Base-by-base conservation (phyloP, 2,888 invertebrate genomes). In the Acleris cristana region DNA sequence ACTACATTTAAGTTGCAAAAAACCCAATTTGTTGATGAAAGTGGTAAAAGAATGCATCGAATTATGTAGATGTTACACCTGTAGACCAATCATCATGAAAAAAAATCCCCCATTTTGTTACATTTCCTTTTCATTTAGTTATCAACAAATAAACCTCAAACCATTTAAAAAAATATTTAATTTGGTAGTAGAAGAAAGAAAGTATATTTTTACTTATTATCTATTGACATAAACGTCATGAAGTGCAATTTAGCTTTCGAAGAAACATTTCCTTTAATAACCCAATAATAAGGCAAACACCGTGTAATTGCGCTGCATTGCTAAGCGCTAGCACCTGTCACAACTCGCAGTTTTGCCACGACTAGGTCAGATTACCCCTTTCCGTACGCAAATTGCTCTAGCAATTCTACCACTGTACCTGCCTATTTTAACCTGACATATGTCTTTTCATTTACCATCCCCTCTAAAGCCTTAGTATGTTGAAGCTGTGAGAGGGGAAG, bases 301-400 rank as follows among this genome's bases (percentile, higher is more conserved):
- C 51, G 51, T 23, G 19, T 57, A 57, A 66, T 66, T 56, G 45
- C 56, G 18, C 52, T 66, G 61, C 66, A 61, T 26, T 16, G 55
- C 40, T 57, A 66, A 64, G 56, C 55, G 60, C 44, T 56, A 51
- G 49, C 59, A 60, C 66, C 57, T 61, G 62, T 52, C 63, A 55
- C 64, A 74, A 71, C 61, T 70, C 57, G 67, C 64, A 71, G 71
- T 74, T 74, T 71, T 74, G 70, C 67, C 70, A 59, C 69, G 59
- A 69, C 69, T 68, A 65, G 76, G 71, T 74, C 72, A 72, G 71
- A 77, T 76, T 77, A 74, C 71, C 71, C 72, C 71, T 72, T 73
- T 70, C 74, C 74, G 67, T 73, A 76, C 77, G 76, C 76, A 80
- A 81, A 80, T 79, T 79, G 76, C 73, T 71, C 72, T 64, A 70